Evolutionary conservation across 2,113 vertebrate genomes (phyloP).

Genomic region (Macheiramphus alcinus): DNA sequence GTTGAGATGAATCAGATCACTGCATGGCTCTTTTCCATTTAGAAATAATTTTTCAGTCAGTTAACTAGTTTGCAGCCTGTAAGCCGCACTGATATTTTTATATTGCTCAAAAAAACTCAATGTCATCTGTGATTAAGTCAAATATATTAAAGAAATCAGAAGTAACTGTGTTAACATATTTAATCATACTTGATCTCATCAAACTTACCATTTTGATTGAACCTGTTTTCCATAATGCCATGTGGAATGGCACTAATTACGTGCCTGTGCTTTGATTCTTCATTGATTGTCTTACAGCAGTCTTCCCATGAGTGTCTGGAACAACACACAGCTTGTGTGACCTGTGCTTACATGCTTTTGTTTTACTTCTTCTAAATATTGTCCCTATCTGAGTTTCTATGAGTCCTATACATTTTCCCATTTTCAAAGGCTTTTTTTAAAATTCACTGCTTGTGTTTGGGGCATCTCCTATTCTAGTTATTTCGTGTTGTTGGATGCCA

Average conservation of each 20-base stretch:
- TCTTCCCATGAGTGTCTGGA: not conserved
- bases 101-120: not conserved
- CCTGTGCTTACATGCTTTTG: not conserved
- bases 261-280: not conserved
- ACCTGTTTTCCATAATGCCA: conserved; percentile 55
- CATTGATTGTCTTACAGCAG: conserved; percentile 24
- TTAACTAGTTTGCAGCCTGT: not conserved
- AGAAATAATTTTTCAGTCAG: not conserved
- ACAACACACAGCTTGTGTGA: not conserved
- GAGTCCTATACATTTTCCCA: not conserved
- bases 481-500: not conserved
- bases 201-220: conserved; percentile 55
- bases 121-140: conserved; percentile 41
- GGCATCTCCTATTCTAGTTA: not conserved
- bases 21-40: not conserved
- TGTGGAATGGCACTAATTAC: conserved; percentile 24
- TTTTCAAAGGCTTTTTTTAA: not conserved
- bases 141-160: conserved; percentile 42
- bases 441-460: not conserved
- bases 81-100: not conserved
- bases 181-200: conserved; percentile 48
- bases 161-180: conserved; percentile 27
- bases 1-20: not conserved
- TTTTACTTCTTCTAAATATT: not conserved
- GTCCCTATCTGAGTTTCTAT: not conserved